These are phyloP conservation scores for Myoxocephalus aenaeus DNA, from an alignment of 2,797 vertebrate genomes.

Conservation along the genomic window DNA sequence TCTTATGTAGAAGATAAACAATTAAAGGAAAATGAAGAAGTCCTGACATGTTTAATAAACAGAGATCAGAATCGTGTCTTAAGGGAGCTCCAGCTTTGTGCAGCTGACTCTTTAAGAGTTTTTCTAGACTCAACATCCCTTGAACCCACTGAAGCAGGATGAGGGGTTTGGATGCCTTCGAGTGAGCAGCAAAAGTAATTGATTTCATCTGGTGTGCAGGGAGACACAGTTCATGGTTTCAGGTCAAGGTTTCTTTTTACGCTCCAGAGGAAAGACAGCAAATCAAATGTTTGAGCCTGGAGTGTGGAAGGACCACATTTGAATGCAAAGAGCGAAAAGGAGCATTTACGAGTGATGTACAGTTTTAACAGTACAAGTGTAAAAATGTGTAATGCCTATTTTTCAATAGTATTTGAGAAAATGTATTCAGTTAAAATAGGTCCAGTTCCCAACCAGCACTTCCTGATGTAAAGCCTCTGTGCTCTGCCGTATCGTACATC, in stretches of 20 bases:
- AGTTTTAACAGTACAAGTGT: background rate
- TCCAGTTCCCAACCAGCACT: background rate
- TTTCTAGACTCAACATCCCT: constrained; percentile 1
- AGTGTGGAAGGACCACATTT: background rate
- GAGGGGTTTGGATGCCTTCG: constrained; percentile 27
- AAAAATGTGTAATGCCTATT: background rate
- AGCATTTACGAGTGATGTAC: background rate
- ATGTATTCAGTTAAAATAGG: constrained; percentile 4
- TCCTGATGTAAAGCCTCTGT: background rate
- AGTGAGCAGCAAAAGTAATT: constrained; percentile 16
- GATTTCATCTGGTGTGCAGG: constrained; percentile 16
- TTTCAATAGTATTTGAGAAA: background rate
- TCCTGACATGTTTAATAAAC: background rate
- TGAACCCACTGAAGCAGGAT: constrained; percentile 9
- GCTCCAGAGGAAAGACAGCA: constrained; percentile 20
- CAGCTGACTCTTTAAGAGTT: background rate
- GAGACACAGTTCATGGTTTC: constrained; percentile 26
- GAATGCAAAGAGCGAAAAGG: background rate
- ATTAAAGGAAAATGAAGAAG: constrained; percentile 3
- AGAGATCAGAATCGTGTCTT: constrained; percentile 7
- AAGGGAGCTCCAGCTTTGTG: background rate
- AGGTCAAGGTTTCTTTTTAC: constrained; percentile 26
- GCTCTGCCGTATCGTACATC: background rate
- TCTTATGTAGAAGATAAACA: constrained; percentile 10
- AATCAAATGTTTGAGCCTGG: constrained; percentile 25